phyloP scores from a whole-genome alignment of 1,140 invertebrate species.

The Linepithema humile region DNA sequence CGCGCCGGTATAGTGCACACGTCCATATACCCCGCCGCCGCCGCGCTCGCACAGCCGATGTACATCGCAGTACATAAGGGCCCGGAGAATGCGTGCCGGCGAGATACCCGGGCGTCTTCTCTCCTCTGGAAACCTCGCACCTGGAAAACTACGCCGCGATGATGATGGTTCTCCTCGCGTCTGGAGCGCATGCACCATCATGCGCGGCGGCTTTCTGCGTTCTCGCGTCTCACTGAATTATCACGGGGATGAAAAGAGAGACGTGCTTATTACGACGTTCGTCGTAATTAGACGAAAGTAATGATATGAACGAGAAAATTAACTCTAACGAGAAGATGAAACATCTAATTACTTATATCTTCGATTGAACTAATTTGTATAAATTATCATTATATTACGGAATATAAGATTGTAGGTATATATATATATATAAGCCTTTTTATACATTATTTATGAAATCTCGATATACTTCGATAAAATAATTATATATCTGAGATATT shows the following conservation, averaged over 20 bases:
- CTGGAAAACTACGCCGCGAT: constrained; percentile 37
- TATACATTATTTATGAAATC: no score
- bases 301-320: not conserved
- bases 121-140: constrained; percentile 45
- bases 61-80: constrained; percentile 35
- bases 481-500: no score
- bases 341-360: not conserved
- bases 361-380: not conserved
- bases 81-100: constrained; percentile 41
- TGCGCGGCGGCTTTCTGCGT: not conserved
- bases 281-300: not conserved
- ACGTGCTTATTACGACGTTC: not conserved
- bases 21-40: constrained; percentile 58
- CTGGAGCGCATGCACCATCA: constrained; percentile 4
- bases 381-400: no score
- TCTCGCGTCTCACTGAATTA: not conserved
- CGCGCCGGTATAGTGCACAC: constrained; percentile 51
- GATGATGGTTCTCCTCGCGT: constrained; percentile 27
- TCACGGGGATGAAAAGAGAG: not conserved
- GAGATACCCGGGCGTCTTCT: not conserved
- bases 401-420: no score
- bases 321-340: not conserved
- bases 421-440: no score
- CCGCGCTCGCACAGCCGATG: constrained; percentile 30
- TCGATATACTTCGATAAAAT: no score